Percentiles rank a stretch among this genome's conserved stretches.
Evolutionary conservation across 2,797 vertebrate genomes (phyloP).

Genomic region (Phalanger gymnotis): DNA sequence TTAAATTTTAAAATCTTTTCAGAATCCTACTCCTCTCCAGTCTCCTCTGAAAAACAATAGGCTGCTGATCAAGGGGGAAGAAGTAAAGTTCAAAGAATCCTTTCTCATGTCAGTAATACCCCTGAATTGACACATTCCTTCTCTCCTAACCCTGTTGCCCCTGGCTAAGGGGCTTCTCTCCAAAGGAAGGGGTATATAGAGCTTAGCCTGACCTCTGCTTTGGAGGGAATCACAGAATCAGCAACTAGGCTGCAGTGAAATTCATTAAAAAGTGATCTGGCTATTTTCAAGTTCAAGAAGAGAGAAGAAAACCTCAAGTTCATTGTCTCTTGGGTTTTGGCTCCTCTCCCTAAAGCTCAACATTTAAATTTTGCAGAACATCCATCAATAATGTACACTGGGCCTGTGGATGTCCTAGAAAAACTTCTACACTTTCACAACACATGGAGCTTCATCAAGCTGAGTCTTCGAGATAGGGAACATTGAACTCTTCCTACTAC

Average conservation of each 20-base stretch:
- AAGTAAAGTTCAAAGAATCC: constrained; percentile 20
- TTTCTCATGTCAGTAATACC: not conserved
- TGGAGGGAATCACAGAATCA: not conserved
- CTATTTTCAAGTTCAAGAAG: constrained; percentile 62
- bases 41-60: not conserved
- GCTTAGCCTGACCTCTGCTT: not conserved
- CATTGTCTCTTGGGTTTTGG: not conserved
- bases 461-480: not conserved
- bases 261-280: constrained; percentile 31
- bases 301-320: not conserved
- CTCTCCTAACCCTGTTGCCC: constrained; percentile 40
- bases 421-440: constrained; percentile 7
- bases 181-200: constrained; percentile 36
- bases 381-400: constrained; percentile 37
- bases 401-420: not conserved
- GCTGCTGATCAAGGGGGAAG: not conserved
- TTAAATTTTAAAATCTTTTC: constrained; percentile 16
- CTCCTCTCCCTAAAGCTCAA: not conserved
- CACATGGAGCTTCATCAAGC: not conserved
- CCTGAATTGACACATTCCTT: constrained; percentile 65
- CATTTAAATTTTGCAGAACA: constrained; percentile 14
- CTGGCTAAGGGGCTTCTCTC: constrained; percentile 17
- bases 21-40: constrained; percentile 17
- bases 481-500: not conserved
- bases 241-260: constrained; percentile 30